Percentiles rank a stretch among this genome's conserved stretches.
These are phyloP conservation scores for Prostheceraeus crozeri DNA, from an alignment of 2,888 invertebrate genomes.

Conservation along the genomic window DNA sequence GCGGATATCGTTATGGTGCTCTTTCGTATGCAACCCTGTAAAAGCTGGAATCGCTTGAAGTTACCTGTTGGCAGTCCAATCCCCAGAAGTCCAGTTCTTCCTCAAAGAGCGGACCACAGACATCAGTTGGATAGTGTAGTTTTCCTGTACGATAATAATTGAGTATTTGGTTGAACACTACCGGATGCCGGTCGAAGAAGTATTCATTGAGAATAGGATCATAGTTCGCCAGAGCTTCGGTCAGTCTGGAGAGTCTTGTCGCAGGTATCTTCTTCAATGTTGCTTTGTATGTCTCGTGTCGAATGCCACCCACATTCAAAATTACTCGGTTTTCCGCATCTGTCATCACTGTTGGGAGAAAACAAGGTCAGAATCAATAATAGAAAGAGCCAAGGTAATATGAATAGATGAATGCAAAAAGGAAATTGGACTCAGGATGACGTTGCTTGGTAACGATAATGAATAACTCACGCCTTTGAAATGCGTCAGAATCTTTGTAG, in stretches of 20 bases:
- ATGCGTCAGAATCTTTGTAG: too few species aligned
- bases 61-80: conserved; percentile 94
- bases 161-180: conserved; percentile 82
- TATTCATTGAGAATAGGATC: conserved; percentile 98
- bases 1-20: too few species aligned
- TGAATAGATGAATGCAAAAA: too few species aligned
- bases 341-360: too few species aligned
- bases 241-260: conserved; percentile 51
- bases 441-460: too few species aligned
- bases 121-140: conserved; percentile 95
- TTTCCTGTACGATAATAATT: conserved; percentile 98
- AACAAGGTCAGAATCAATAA: too few species aligned
- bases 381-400: too few species aligned
- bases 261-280: conserved; percentile 53
- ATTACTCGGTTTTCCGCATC: too few species aligned
- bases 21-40: too few species aligned
- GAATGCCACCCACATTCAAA: conserved; percentile 50
- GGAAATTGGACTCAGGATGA: too few species aligned
- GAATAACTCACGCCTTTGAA: too few species aligned
- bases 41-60: too few species aligned
- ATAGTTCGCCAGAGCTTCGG: conserved; percentile 82
- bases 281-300: conserved; percentile 51
- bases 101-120: conserved; percentile 95
- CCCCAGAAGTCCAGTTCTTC: conserved; percentile 99
- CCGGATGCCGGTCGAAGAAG: conserved; percentile 91